Evolutionary conservation across 35 echinoderm and acorn worm genomes (phyloP).

Genomic region (Strongylocentrotus purpuratus): DNA sequence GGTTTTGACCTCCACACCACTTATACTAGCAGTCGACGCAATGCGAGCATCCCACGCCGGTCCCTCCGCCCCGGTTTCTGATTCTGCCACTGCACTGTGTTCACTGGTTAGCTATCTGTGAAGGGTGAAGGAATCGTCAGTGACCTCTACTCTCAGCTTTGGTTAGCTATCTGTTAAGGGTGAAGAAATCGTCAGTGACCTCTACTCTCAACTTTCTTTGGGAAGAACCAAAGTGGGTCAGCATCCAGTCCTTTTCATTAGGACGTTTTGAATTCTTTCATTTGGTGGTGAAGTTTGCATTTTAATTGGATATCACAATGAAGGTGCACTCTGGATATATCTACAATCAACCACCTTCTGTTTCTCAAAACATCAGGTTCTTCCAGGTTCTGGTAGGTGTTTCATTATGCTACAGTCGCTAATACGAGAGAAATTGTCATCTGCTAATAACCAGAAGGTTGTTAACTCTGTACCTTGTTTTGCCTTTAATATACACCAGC

Average conservation of each 20-base stretch:
- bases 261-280: background rate
- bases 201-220: no score
- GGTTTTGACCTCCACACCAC: background rate
- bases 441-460: no score
- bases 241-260: background rate
- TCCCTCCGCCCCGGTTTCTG: background rate
- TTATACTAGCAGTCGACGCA: background rate
- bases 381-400: background rate
- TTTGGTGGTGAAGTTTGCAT: background rate
- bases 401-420: background rate
- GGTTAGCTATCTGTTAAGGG: background rate
- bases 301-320: background rate
- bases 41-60: background rate
- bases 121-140: background rate
- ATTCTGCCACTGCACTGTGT: background rate
- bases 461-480: no score
- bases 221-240: background rate
- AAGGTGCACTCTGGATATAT: background rate
- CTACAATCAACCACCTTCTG: background rate
- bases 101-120: background rate
- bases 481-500: no score
- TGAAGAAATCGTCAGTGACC: no score
- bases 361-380: background rate
- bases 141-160: background rate
- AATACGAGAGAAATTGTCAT: no score